Evolutionary conservation across 2,113 vertebrate species (phyloP), one percentile per base, ranked within the genome.

Genomic region (Ardeotis arabs): DNA sequence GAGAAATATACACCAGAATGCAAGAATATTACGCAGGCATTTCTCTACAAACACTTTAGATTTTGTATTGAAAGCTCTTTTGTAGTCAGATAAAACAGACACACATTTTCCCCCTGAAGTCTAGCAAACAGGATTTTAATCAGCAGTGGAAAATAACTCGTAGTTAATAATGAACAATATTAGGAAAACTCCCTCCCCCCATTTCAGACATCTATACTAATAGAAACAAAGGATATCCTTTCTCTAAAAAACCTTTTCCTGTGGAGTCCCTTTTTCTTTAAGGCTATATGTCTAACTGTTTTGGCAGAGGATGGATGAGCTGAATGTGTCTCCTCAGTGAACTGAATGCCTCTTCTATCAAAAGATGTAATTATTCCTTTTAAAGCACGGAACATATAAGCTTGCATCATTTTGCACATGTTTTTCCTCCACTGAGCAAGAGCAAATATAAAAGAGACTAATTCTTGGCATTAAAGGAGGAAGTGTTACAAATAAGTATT

Each of bases 171-270:
- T 84, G 90, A 95, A 96, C 94, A 96, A 93, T 96, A 97, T 95
- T 96, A 96, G 92, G 94, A 97, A 96, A 95, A 69, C 84, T 96
- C 69, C 89, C 90, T 93, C 53, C 92, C 93, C 80, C 94, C 70
- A 87, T 82, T 76, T 95, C 94, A 96, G 91, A 89, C 94, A 95
- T 92, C 90, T 92, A 93, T 73, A 95, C 90, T 87, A 91, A 96
- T 89, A 96, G 95, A 96, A 96, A 97, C 96, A 97, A 96, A 96
- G 94, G 92, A 96, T 93, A 95, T 95, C 92, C 92, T 95, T 90
- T 95, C 84, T 95, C 89, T 84, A 81, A 90, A 94, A 93, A 84
- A 95, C 58, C 87, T 84, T 94, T 96, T 94, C 95, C 94, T 96
- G 90, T 59, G 27, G 84, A 95, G 86, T 95, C 77, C 78, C 91